phyloP scores from a whole-genome alignment of 2,888 invertebrate species.

The Tetrapedia diversipes region DNA sequence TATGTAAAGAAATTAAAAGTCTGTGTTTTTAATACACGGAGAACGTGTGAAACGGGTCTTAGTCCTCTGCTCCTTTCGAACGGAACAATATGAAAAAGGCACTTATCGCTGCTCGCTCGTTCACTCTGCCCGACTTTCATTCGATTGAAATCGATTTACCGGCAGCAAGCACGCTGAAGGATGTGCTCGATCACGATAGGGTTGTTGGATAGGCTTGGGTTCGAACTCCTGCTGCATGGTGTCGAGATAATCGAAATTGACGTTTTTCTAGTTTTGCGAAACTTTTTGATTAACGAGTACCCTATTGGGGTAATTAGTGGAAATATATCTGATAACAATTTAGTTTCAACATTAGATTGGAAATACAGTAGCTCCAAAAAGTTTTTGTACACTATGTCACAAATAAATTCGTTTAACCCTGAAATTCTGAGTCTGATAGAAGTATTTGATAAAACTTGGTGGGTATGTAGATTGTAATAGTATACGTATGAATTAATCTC shows the following conservation, averaged over 20 bases:
- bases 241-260: background rate
- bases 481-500: too few relatives aligned
- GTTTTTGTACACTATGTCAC: too few relatives aligned
- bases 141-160: slow-evolving; percentile 39
- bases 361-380: too few relatives aligned
- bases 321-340: too few relatives aligned
- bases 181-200: background rate
- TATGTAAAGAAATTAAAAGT: too few relatives aligned
- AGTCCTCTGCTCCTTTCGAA: slow-evolving; percentile 26
- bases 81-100: slow-evolving; percentile 46
- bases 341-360: too few relatives aligned
- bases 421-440: too few relatives aligned
- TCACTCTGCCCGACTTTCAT: background rate
- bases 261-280: background rate
- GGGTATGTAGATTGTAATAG: too few relatives aligned
- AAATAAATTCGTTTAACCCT: too few relatives aligned
- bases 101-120: slow-evolving; percentile 23
- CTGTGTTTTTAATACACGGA: too few relatives aligned
- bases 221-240: background rate
- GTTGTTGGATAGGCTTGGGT: background rate
- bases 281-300: background rate
- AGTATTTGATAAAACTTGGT: too few relatives aligned
- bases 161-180: slow-evolving; percentile 2
- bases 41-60: too few relatives aligned
- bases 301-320: slow-evolving; percentile 1